Base-by-base conservation (phyloP, 37 sponge, comb jelly and placozoan genomes). In the Eunapius fragilis region DNA sequence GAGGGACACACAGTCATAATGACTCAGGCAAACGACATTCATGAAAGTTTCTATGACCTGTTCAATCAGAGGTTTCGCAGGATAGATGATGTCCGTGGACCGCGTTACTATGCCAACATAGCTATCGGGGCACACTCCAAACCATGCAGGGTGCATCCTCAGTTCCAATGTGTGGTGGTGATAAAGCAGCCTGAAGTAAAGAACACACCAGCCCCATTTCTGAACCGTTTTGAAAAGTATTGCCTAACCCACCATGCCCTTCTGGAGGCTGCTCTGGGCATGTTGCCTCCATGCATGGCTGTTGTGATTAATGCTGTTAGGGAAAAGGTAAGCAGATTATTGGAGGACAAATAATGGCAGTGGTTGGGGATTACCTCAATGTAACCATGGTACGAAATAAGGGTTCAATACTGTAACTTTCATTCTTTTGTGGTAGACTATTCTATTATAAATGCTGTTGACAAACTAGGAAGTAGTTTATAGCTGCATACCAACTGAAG, bases 21-120 rank as follows among this genome's bases (percentile, higher is more conserved):
- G 87, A 76, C 83, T 23, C 93, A 95, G 50, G 84, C 91, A 3
- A 93, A 95, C 72, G 91, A 89, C 22, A 95, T 95, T 71, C 87
- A 90, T 72, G 96, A 95, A 75, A 89, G 93, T 81, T 92, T 95
- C 84, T 95, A 95, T 82, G 95, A 95, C 50, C 87, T 95, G n/a
- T 95, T 95, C 85, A 95, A 95, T 50, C 92, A 89, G 79, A 77
- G 89, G 25, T 95, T 92, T 72, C 32, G 82, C 12, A 33, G 84
- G 19, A 95, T 95, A 75, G 85, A 89, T 77, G 90, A 95, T 83
- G 89, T 80, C 17, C 70, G 81, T 25, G 90, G 92, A 37, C 31
- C 73, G 0, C 67, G 87, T 28, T 92, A 80, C 82, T 95, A 89
- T 48, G 79, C 95, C n/a, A 92, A 92, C 83, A 95, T 95, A 79